Conservation (phyloP, 2,113 vertebrate genomes). For the Craseonycteris thonglongyai region DNA sequence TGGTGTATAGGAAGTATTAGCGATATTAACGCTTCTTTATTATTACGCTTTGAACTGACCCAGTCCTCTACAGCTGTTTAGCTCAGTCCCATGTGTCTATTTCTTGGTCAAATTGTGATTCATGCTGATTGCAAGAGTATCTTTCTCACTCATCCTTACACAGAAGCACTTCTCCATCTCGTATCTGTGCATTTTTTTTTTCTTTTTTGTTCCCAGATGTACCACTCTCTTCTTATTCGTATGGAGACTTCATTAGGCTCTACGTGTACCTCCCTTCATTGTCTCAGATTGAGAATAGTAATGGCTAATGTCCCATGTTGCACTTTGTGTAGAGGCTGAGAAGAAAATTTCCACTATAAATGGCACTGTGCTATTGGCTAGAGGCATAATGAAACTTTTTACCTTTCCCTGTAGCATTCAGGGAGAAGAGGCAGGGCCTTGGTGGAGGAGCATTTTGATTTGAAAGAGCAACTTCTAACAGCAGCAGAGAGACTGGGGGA, state of each 20-base stretch:
- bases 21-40: not conserved
- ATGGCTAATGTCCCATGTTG: not conserved
- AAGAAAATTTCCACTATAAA: conserved; percentile 37
- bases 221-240: not conserved
- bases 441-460: conserved; percentile 52
- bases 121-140: not conserved
- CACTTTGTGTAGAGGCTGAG: conserved; percentile 11
- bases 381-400: conserved; percentile 43
- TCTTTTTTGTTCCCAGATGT: not conserved
- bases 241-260: conserved; percentile 16
- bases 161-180: not conserved
- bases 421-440: conserved; percentile 27
- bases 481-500: conserved; percentile 49
- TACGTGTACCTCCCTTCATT: not conserved
- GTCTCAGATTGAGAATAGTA: not conserved
- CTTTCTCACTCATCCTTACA: not conserved
- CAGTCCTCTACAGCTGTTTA: not conserved
- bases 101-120: not conserved
- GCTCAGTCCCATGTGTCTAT: not conserved
- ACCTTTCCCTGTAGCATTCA: conserved; percentile 42
- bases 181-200: not conserved
- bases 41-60: not conserved
- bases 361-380: conserved; percentile 41
- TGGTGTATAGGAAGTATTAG: not conserved
- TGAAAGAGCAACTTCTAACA: conserved; percentile 66